phyloP scores from a whole-genome alignment of 2,113 vertebrate species.

The Poeciliopsis occidentalis region DNA sequence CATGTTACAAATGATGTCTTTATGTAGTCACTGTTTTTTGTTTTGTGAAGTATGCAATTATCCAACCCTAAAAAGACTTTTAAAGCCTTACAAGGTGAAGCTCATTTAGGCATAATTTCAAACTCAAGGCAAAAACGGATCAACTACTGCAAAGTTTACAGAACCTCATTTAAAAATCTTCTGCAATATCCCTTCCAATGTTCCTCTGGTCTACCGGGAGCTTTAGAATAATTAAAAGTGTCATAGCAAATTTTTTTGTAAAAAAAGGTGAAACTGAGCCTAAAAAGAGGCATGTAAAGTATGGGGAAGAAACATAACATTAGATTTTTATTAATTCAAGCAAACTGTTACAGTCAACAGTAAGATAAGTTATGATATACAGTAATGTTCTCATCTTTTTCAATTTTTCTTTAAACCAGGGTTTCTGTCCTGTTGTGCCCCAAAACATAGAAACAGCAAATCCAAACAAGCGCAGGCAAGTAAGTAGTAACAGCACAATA shows the following conservation, averaged over 20 bases:
- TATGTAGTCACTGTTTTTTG: too few species aligned
- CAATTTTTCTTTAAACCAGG: slow-evolving; percentile 55
- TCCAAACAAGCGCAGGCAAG: slow-evolving; percentile 95
- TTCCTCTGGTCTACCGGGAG: too few species aligned
- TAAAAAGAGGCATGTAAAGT: background rate
- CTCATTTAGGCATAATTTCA: too few species aligned
- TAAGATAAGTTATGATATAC: slow-evolving; percentile 95
- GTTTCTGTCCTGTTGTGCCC: slow-evolving; percentile 27
- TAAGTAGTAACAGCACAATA: slow-evolving; percentile 96
- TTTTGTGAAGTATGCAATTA: too few species aligned
- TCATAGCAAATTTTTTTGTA: background rate
- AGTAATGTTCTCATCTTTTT: slow-evolving; percentile 80
- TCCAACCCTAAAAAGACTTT: too few species aligned
- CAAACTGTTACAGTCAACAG: slow-evolving; percentile 96
- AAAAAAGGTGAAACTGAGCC: background rate
- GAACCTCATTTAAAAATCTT: too few species aligned
- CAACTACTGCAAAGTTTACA: too few species aligned
- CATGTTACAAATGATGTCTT: too few species aligned
- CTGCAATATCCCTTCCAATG: too few species aligned
- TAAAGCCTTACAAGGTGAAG: too few species aligned
- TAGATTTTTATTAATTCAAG: slow-evolving; percentile 95
- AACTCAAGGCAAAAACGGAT: too few species aligned
- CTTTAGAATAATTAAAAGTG: too few species aligned
- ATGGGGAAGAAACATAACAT: slow-evolving; percentile 75
- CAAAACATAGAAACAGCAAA: slow-evolving; percentile 88